Conservation (phyloP, 92 coral and sea anemone species). For the Porites evermanni region DNA sequence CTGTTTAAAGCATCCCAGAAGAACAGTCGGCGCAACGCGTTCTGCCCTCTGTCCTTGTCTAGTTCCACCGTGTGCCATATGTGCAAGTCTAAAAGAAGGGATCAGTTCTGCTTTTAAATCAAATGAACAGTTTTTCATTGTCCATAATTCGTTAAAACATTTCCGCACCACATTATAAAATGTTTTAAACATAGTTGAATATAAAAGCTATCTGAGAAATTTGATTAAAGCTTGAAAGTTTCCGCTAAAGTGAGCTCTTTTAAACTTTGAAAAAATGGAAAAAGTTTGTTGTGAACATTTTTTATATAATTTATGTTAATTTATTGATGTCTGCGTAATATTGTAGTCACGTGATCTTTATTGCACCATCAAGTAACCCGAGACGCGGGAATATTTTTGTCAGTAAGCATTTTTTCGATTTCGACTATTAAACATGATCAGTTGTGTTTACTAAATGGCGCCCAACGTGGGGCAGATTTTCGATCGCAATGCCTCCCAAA, state of each 20-base stretch:
- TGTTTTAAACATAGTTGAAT: no score
- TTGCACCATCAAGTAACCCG: neutral
- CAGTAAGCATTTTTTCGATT: no score
- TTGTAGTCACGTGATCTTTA: neutral
- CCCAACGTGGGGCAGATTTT: conserved; percentile 20
- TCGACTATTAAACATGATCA: no score
- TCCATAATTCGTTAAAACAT: no score
- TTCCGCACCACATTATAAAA: no score
- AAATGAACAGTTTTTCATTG: neutral
- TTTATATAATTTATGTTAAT: neutral
- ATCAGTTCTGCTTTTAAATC: neutral
- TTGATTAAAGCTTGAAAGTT: no score
- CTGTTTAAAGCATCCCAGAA: conserved; percentile 45
- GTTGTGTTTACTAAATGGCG: conserved; percentile 1
- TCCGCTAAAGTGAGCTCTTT: no score
- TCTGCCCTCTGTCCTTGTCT: conserved; percentile 53
- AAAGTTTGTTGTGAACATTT: neutral
- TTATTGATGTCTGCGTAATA: no score
- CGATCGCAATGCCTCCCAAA: neutral
- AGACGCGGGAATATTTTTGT: neutral
- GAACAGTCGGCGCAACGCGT: conserved; percentile 76
- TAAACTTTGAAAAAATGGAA: no score
- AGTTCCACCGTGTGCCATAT: conserved; percentile 70
- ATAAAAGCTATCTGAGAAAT: no score
- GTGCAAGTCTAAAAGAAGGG: conserved; percentile 47